Evolutionary conservation across 2,888 invertebrate genomes (phyloP).

Genomic region (Drosophila emarginata): DNA sequence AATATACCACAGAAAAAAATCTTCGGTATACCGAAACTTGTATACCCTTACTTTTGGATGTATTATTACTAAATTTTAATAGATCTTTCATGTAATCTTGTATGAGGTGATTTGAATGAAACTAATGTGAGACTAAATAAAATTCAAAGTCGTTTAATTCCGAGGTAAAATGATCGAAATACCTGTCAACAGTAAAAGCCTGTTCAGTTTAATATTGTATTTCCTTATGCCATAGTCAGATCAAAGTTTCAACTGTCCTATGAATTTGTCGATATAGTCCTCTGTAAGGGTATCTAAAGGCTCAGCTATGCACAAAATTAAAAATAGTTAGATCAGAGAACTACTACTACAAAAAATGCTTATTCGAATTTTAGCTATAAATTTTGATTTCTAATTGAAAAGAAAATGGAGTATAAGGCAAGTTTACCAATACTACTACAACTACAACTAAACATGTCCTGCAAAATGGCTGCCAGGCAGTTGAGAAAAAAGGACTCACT

Average conservation of each 20-base stretch:
- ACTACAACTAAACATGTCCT: slow-evolving; percentile 6
- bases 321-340: slow-evolving; percentile 1
- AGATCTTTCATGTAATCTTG: too few relatives aligned
- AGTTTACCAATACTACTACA: not conserved
- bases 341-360: not conserved
- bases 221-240: too few relatives aligned
- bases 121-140: too few relatives aligned
- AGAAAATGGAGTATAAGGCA: not conserved
- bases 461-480: slow-evolving; percentile 14
- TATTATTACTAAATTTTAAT: not conserved
- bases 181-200: too few relatives aligned
- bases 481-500: not conserved
- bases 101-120: too few relatives aligned
- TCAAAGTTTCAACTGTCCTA: too few relatives aligned
- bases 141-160: too few relatives aligned
- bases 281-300: not conserved
- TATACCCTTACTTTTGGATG: not conserved
- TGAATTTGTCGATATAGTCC: too few relatives aligned
- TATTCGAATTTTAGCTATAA: slow-evolving; percentile 6
- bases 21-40: slow-evolving; percentile 29
- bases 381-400: not conserved
- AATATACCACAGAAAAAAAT: slow-evolving; percentile 13
- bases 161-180: too few relatives aligned
- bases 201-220: too few relatives aligned
- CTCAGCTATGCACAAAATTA: not conserved